Evolutionary conservation across 2,888 invertebrate species (phyloP), one percentile per base, ranked within the genome.

Genomic region (Trichogramma evanescens): DNA sequence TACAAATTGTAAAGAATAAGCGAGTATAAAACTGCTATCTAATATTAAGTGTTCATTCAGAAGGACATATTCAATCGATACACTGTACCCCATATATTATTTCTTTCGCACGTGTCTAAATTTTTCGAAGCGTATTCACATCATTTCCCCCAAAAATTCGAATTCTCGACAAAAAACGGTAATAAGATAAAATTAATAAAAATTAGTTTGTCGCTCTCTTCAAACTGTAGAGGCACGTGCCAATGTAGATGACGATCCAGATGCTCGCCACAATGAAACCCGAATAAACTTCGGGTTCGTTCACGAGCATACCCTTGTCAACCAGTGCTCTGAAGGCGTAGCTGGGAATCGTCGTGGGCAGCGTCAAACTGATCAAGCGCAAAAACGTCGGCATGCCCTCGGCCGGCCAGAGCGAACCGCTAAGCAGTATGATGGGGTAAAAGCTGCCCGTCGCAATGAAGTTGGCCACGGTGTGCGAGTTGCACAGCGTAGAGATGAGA

Each of bases 361-460:
- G 80, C 1, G 80, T 74, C 54, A 86, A 79, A 5, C 90, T 86
- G 48, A 91, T 59, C 67, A 84, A 82, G 56, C 82, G 81, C 0
- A 89, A 76, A 0, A 78, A 71, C 13, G 75, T 71, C 0, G 88
- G 85, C 87, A 89, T 87, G 5, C 84, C 86, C 75, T 89, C 86
- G 8, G 86, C 70, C 0, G 89, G 89, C 89, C 89, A 89, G 49
- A 89, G 78, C 58, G 86, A 79, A 54, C 94, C 94, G 74, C 92
- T 91, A 5, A 93, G 80, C 64, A 95, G 80, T 65, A 95, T 85
- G 82, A 93, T 88, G 0, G 95, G 94, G 73, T 94, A 95, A 73
- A 95, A 94, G 65, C 89, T 90, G 9, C 95, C 95, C 0, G 93
- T 86, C 0, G 93, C 85, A 8, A 90, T 83, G 74, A 92, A 93